phyloP scores from a whole-genome alignment of 2,797 vertebrate genomes.

The Megalops cyprinoides region DNA sequence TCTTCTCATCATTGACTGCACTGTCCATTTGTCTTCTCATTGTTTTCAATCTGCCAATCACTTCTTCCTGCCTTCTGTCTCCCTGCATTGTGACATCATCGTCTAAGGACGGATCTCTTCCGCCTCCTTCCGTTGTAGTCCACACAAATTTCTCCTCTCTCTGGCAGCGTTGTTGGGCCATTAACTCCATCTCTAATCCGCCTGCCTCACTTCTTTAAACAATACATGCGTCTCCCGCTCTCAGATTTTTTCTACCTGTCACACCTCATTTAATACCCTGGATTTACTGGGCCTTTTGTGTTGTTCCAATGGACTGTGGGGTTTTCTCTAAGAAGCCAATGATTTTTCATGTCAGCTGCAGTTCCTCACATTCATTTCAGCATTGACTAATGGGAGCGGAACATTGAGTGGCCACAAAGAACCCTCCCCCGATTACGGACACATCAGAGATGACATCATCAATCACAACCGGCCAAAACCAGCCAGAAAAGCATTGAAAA shows the following conservation, averaged over 20 bases:
- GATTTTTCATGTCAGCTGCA: neutral
- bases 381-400: neutral
- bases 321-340: neutral
- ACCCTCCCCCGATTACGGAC: neutral
- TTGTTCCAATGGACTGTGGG: neutral
- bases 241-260: neutral
- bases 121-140: neutral
- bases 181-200: neutral
- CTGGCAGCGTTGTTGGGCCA: neutral
- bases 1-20: no score
- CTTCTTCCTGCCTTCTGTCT: no score
- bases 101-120: neutral
- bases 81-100: neutral
- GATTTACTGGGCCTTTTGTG: neutral
- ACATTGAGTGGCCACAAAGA: neutral
- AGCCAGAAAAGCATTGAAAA: no score
- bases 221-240: neutral
- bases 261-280: neutral
- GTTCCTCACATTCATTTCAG: neutral
- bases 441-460: no score
- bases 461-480: no score
- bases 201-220: neutral
- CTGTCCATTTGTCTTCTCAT: neutral
- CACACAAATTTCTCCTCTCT: neutral
- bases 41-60: neutral